Evolutionary conservation across 2,888 invertebrate genomes (phyloP).

Genomic region (Aphodius sticticus): DNA sequence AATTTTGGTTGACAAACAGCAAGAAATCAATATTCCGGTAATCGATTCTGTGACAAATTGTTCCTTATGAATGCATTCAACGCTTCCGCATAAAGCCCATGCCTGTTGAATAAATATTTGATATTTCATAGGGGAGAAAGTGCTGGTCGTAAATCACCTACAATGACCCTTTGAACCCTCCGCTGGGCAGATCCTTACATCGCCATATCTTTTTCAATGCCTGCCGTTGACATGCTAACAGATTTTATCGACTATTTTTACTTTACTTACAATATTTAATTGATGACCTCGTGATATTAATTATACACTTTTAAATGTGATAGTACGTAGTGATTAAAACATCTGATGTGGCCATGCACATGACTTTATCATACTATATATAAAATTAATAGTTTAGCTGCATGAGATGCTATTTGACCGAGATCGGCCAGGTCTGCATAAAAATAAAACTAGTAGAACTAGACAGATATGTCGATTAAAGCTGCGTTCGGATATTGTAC

Average conservation of each 20-base stretch:
- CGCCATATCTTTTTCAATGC: not conserved
- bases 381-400: too few species aligned
- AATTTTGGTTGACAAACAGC: not conserved
- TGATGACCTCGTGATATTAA: not conserved
- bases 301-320: not conserved
- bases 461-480: too few species aligned
- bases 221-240: not conserved
- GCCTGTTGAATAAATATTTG: conserved; percentile 4
- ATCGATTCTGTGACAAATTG: not conserved
- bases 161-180: not conserved
- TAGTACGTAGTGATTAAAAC: too few species aligned
- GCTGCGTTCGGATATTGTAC: too few species aligned
- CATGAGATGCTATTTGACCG: too few species aligned
- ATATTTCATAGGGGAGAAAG: conserved; percentile 4
- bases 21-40: not conserved
- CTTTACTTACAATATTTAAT: conserved; percentile 6
- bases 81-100: not conserved
- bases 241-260: not conserved
- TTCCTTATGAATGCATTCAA: not conserved
- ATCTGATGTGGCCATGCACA: too few species aligned
- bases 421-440: too few species aligned
- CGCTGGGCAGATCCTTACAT: not conserved
- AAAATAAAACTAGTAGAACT: too few species aligned
- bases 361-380: too few species aligned
- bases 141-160: not conserved